phyloP scores from a whole-genome alignment of 2,113 vertebrate species.

The Myanophis thanlyinensis region DNA sequence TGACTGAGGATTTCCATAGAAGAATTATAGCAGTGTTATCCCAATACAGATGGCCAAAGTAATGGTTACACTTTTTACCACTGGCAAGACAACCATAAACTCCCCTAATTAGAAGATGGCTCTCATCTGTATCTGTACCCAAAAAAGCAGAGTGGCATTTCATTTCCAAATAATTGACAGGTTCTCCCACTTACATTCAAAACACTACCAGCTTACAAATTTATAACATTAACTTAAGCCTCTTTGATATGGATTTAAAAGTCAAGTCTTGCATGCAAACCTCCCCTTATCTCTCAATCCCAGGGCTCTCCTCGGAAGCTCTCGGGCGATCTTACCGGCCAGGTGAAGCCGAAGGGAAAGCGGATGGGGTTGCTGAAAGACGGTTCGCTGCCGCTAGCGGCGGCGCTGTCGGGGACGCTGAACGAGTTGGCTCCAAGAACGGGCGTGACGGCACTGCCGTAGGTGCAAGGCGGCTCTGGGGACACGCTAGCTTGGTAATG shows the following conservation, averaged over 20 bases:
- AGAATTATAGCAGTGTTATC: not conserved
- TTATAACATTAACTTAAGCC: not conserved
- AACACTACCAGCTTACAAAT: not conserved
- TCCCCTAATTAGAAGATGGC: not conserved
- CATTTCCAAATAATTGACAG: not conserved
- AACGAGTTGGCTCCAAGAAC: slow-evolving; percentile 96
- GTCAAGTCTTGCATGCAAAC: not conserved
- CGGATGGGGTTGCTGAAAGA: slow-evolving; percentile 92
- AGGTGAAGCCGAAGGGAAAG: slow-evolving; percentile 94
- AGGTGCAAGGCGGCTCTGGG: slow-evolving; percentile 96
- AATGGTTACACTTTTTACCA: not conserved
- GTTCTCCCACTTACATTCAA: not conserved
- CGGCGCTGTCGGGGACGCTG: slow-evolving; percentile 85
- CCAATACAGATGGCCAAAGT: not conserved
- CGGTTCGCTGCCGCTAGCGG: slow-evolving; percentile 70
- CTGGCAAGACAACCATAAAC: not conserved
- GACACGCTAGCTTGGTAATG: slow-evolving; percentile 96
- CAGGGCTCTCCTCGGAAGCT: not conserved
- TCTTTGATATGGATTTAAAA: not conserved
- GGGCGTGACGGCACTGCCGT: slow-evolving; percentile 91
- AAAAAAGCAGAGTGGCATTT: not conserved
- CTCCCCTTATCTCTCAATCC: not conserved
- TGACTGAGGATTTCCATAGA: not conserved
- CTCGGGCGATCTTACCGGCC: slow-evolving; percentile 86
- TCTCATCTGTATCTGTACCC: no score